Evolutionary conservation across 2,888 invertebrate genomes (phyloP).

Genomic region (Neocrepidodera transversa): DNA sequence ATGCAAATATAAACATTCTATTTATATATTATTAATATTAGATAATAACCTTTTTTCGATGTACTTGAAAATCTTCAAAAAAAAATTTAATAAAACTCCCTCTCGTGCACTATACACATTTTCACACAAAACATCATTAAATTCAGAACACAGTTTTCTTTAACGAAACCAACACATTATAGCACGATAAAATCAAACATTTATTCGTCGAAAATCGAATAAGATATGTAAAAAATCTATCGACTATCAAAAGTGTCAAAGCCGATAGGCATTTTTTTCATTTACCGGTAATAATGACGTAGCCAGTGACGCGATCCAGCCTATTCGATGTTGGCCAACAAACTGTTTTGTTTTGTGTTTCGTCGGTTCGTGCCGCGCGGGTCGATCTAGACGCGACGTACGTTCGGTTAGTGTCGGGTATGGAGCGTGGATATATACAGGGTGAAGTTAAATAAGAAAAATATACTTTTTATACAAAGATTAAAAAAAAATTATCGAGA

Average conservation of each 20-base stretch:
- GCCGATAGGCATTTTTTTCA: constrained; percentile 32
- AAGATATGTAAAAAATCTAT: too few species aligned
- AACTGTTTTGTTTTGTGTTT: constrained; percentile 32
- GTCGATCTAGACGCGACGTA: constrained; percentile 34
- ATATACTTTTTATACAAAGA: too few species aligned
- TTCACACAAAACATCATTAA: constrained; percentile 22
- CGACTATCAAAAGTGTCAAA: neutral
- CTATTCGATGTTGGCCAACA: constrained; percentile 14
- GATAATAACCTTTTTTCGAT: too few species aligned
- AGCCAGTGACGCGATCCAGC: constrained; percentile 18
- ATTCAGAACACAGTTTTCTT: constrained; percentile 23
- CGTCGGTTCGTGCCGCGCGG: constrained; percentile 16
- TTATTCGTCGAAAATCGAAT: neutral
- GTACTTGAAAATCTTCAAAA: too few species aligned
- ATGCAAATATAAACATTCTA: too few species aligned
- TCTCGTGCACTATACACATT: constrained; percentile 21
- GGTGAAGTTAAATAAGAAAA: constrained; percentile 22
- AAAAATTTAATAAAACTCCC: neutral
- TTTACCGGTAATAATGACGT: constrained; percentile 27
- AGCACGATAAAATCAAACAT: neutral
- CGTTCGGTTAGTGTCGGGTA: constrained; percentile 29
- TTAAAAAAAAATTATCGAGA: too few species aligned
- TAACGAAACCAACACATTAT: constrained; percentile 9
- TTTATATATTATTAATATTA: too few species aligned
- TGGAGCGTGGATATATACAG: constrained; percentile 18